Percentiles rank a stretch among this genome's conserved stretches.
These are phyloP conservation scores for Platyscapa corneri DNA, from an alignment of 1,140 invertebrate species.

Conservation along the genomic window DNA sequence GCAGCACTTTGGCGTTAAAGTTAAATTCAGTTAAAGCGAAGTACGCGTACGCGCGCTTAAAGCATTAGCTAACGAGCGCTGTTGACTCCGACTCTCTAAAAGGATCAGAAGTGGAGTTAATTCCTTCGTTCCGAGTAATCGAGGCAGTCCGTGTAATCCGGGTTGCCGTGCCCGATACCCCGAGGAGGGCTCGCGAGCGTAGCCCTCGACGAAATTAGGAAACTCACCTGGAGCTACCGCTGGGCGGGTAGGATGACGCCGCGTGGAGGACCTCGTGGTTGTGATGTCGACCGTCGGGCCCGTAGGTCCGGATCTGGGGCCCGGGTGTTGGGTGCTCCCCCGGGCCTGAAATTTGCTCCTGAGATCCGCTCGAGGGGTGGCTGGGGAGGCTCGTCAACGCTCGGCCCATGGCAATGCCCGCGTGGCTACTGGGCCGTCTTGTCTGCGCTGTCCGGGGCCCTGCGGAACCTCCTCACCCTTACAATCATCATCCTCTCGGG, in stretches of 20 bases:
- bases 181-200: too few relatives aligned
- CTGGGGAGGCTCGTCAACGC: slow-evolving; percentile 67
- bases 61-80: too few relatives aligned
- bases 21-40: too few relatives aligned
- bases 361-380: slow-evolving; percentile 86
- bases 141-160: too few relatives aligned
- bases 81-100: too few relatives aligned
- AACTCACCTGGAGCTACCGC: slow-evolving; percentile 67
- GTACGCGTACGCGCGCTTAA: too few relatives aligned
- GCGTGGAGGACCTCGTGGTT: slow-evolving; percentile 70
- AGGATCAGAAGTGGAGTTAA: too few relatives aligned
- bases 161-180: too few relatives aligned
- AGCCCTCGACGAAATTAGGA: too few relatives aligned
- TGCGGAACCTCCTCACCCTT: neutral
- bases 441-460: neutral
- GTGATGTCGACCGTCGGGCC: slow-evolving; percentile 80
- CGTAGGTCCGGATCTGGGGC: slow-evolving; percentile 82
- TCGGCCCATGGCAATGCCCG: slow-evolving; percentile 65
- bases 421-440: slow-evolving; percentile 64
- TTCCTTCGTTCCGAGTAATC: too few relatives aligned
- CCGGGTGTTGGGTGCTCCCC: neutral
- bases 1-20: too few relatives aligned
- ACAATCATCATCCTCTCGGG: too few relatives aligned
- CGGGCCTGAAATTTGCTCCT: slow-evolving; percentile 66
- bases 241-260: slow-evolving; percentile 72